Conservation (phyloP, 2,888 invertebrate species). For the Cheilosia vulpina region DNA sequence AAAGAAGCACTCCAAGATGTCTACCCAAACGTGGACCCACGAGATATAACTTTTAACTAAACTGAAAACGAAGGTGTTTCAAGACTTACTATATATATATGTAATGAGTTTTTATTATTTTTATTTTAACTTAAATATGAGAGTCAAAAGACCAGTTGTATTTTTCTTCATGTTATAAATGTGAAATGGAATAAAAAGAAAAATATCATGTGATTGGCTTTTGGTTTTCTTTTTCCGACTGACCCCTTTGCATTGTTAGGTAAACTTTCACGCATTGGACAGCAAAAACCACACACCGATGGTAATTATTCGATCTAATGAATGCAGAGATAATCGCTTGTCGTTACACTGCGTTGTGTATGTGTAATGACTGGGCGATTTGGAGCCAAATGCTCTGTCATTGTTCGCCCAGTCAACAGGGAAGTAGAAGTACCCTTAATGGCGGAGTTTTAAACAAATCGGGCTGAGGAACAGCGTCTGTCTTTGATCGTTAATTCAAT, state of each 20-base stretch:
- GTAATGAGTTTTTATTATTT: neutral
- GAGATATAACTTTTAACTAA: constrained; percentile 6
- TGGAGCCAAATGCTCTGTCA: neutral
- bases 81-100: neutral
- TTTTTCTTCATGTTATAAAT: constrained; percentile 5
- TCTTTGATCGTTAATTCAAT: too few relatives aligned
- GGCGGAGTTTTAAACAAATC: too few relatives aligned
- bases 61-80: neutral
- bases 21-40: constrained; percentile 16
- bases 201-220: neutral
- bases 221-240: neutral
- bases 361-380: neutral
- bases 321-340: neutral
- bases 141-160: constrained; percentile 4
- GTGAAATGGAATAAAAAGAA: constrained; percentile 3
- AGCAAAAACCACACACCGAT: neutral
- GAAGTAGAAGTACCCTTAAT: neutral
- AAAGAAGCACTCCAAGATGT: constrained; percentile 11
- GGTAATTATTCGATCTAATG: neutral
- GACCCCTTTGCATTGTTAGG: neutral
- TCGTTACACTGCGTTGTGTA: neutral
- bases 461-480: too few relatives aligned
- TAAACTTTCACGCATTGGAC: neutral
- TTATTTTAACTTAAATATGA: neutral
- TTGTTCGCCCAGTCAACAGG: neutral